Percentiles rank a stretch among this genome's conserved stretches.
phyloP scores from a whole-genome alignment of 2,797 vertebrate genomes.

The Hypotaenidia philippensis region DNA sequence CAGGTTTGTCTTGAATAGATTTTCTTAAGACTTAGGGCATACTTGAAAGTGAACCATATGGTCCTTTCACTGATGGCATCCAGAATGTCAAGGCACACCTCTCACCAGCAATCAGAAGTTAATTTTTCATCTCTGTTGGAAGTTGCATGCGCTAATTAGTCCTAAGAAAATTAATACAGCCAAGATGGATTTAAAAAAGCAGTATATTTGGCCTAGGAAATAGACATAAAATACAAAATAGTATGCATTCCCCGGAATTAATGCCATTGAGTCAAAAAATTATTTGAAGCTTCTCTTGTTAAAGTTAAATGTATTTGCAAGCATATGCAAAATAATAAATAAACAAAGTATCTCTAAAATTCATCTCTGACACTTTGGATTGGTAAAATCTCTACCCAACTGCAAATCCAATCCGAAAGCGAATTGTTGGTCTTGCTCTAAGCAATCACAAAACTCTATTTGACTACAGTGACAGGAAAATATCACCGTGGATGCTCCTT shows the following conservation, averaged over 20 bases:
- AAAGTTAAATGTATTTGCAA: not conserved
- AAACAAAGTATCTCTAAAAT: not conserved
- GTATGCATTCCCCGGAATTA: not conserved
- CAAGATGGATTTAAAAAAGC: not conserved
- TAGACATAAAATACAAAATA: constrained; percentile 3
- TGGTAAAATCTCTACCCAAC: not conserved
- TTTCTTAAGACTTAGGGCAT: not conserved
- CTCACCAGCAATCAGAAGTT: constrained; percentile 48
- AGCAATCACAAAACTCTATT: not conserved
- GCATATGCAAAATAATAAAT: not conserved
- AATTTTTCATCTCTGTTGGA: constrained; percentile 60
- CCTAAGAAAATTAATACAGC: constrained; percentile 13
- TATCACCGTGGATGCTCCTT: not conserved
- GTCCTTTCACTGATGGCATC: not conserved
- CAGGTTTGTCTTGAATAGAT: not conserved
- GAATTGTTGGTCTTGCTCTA: not conserved
- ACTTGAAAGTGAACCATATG: not conserved
- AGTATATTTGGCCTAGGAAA: not conserved
- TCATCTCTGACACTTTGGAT: not conserved
- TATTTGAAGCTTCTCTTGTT: not conserved
- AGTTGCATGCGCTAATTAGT: not conserved
- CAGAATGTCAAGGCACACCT: not conserved
- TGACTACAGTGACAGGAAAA: not conserved
- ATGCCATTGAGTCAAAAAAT: not conserved
- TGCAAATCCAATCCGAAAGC: not conserved